Base-by-base conservation (phyloP, 2,888 invertebrate species). In the Pycnomerus fuliginosus region DNA sequence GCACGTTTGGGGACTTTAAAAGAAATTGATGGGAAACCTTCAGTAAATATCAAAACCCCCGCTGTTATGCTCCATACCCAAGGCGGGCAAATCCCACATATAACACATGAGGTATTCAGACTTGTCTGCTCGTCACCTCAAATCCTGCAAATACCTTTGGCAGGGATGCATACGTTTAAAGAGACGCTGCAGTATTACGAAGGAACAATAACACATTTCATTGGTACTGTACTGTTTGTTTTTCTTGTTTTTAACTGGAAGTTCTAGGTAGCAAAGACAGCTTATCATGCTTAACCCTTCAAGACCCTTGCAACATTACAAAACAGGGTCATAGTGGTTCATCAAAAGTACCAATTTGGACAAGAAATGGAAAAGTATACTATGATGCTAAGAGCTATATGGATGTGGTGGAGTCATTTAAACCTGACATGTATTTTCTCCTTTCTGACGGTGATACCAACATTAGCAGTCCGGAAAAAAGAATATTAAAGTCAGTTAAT, bases 401-500 rank as follows among this genome's bases (percentile, higher is more conserved):
- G 83, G 80, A 87, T 59, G 65, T 86, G 22, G 81, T 91, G 53
- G 86, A 90, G 72, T 70, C 78, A 15, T 84, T 86, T 67, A 80
- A 82, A 68, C 92, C 94, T 23, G 88, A 91, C 68, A 80, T 90
- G 64, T 90, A 87, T 72, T 82, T 88, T 67, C 81, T 85, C 8
- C 74, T 94, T 57, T 85, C 85, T 65, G 93, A 94, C 76, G 83
- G 83, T 23, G 84, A 86, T 58, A 87, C 84, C 25, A 78, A 84
- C 62, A 67, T 74, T 3, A 72, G 75, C 23, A 86, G 87, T 62
- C 75, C 83, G 0, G 74, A 75, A 32, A 94, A 92, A 68, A 76
- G 91, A 43, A 65, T 84, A 8, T 63, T 64, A 1, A 92, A 90
- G 68, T 79, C 90, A 2, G 79, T 88, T 0, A 80, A 83, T 17